A percentile compares a stretch with the other conserved stretches of the same genome.
Evolutionary conservation across 30 jellyfish, hydroid and myxozoan genomes (phyloP).

Genomic region (Pseudorhiza aurosa): DNA sequence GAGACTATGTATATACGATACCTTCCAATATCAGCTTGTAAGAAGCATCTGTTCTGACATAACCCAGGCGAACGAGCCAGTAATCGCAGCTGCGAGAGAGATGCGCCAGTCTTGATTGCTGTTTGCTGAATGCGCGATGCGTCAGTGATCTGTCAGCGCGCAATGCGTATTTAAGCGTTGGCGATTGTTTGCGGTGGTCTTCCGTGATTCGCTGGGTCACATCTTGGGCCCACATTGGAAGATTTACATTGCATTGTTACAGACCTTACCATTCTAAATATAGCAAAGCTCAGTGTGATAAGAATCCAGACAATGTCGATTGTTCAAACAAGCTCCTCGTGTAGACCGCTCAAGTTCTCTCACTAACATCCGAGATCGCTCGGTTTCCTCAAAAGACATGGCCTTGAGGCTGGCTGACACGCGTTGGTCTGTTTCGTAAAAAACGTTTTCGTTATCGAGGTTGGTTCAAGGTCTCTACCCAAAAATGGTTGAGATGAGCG

Average conservation of each 20-base stretch:
- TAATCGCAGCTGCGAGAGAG: background rate
- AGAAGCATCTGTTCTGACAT: constrained; percentile 13
- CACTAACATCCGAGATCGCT: background rate
- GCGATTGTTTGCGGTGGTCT: constrained; percentile 43
- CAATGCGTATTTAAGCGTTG: background rate
- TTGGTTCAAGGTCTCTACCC: too few species aligned
- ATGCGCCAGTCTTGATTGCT: background rate
- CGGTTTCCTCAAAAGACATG: too few species aligned
- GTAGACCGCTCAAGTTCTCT: constrained; percentile 14
- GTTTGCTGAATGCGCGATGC: background rate
- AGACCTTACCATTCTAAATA: constrained; percentile 49
- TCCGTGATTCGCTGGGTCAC: constrained; percentile 53
- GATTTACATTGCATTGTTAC: constrained; percentile 40
- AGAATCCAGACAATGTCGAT: constrained; percentile 56
- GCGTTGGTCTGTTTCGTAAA: too few species aligned
- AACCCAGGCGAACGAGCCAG: constrained; percentile 6
- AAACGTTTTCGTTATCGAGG: too few species aligned
- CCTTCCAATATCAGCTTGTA: constrained; percentile 30
- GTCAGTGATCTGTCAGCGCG: background rate
- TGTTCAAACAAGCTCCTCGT: constrained; percentile 2
- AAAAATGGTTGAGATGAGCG: too few species aligned
- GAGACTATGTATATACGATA: constrained; percentile 1
- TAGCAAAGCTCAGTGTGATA: constrained; percentile 51
- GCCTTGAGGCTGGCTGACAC: too few species aligned
- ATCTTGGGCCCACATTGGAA: constrained; percentile 74